Conservation (phyloP, 2,113 vertebrate genomes). For the Xenopus borealis region DNA sequence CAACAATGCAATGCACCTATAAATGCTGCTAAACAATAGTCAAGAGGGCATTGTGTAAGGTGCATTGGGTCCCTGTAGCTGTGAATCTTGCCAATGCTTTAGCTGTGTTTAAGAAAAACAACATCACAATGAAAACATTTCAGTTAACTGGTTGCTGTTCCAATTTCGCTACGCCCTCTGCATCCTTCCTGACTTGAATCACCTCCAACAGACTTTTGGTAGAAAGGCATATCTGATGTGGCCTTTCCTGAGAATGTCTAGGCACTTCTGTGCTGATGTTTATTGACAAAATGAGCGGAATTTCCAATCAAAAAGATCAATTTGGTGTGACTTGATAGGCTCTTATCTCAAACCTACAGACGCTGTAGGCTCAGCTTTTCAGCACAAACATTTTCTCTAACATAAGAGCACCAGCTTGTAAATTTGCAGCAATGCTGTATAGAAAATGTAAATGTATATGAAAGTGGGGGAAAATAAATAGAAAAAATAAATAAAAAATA, state of each 20-base stretch:
- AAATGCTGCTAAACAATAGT: too few species aligned
- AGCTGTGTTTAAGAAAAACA: slow-evolving; percentile 24
- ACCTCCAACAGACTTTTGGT: slow-evolving; percentile 61
- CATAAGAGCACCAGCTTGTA: too few species aligned
- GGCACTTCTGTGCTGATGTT: neutral
- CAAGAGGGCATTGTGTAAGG: too few species aligned
- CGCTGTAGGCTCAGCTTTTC: too few species aligned
- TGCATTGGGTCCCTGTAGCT: too few species aligned
- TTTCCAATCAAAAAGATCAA: neutral
- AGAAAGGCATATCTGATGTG: slow-evolving; percentile 15
- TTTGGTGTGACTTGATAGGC: neutral
- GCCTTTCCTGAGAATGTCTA: neutral
- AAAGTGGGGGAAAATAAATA: too few species aligned
- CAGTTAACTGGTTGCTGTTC: slow-evolving; percentile 51
- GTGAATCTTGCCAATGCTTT: neutral
- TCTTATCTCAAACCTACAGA: too few species aligned
- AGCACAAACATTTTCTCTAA: too few species aligned
- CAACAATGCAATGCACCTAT: too few species aligned
- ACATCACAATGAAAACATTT: slow-evolving; percentile 50
- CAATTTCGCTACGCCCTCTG: slow-evolving; percentile 57
- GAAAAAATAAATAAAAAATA: too few species aligned
- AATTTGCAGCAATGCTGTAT: too few species aligned
- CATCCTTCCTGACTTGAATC: slow-evolving; percentile 65
- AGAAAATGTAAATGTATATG: too few species aligned
- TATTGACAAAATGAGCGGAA: neutral